These are phyloP conservation scores for Acyrthosiphon pisum DNA, from an alignment of 1,140 invertebrate genomes.

Conservation along the genomic window DNA sequence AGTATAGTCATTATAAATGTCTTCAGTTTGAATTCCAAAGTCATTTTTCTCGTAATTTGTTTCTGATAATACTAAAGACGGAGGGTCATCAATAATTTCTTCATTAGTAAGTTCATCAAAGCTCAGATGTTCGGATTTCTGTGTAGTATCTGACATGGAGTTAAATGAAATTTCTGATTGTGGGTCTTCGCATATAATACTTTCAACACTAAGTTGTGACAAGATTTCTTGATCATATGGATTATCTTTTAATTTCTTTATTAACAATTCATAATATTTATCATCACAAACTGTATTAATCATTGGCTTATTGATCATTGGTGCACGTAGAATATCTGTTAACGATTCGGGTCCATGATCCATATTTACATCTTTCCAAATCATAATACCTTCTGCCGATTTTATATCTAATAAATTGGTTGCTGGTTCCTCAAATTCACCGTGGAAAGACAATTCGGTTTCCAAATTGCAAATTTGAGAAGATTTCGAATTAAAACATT, in stretches of 20 bases:
- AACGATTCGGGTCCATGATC: neutral
- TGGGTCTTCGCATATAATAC: neutral
- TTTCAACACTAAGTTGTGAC: neutral
- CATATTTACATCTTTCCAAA: neutral
- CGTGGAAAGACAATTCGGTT: neutral
- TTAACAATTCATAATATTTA: neutral
- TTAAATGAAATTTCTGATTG: neutral
- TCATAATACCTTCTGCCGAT: neutral
- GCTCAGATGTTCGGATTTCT: neutral
- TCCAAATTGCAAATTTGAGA: neutral
- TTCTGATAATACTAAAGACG: neutral
- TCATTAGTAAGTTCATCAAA: neutral
- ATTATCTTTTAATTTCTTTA: conserved; percentile 18
- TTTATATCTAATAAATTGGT: neutral
- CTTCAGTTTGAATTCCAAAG: neutral
- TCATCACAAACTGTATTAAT: neutral
- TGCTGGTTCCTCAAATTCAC: neutral
- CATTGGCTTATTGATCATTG: neutral
- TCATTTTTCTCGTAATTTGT: neutral
- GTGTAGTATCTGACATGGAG: neutral
- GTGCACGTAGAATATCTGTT: neutral
- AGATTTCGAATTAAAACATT: neutral
- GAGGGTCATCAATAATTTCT: neutral
- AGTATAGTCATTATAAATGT: neutral
- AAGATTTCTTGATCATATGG: neutral